These are phyloP conservation scores for Drosophila elegans DNA, from an alignment of 1,140 invertebrate species.

Conservation along the genomic window DNA sequence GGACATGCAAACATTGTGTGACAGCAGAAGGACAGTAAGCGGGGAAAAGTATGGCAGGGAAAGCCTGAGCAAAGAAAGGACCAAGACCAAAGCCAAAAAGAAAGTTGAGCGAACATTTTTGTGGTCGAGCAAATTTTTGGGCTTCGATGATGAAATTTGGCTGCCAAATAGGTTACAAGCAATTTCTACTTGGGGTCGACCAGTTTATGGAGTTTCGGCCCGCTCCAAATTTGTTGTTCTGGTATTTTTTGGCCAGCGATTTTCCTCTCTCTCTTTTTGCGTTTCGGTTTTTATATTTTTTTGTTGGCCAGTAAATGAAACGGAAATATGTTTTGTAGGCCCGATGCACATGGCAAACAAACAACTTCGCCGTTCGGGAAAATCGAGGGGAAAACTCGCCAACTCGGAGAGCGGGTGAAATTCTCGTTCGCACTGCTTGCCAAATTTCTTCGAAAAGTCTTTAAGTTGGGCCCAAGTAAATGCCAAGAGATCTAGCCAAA, in stretches of 20 bases:
- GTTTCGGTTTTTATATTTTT: constrained; percentile 20
- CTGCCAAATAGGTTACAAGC: constrained; percentile 82
- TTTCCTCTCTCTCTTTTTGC: constrained; percentile 49
- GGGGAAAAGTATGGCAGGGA: constrained; percentile 1
- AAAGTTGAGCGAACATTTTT: constrained; percentile 79
- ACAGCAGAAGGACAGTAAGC: constrained; percentile 41
- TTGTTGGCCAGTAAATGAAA: constrained; percentile 79
- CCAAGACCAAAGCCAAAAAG: constrained; percentile 66
- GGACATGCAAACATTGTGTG: constrained; percentile 50
- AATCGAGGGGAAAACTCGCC: constrained; percentile 24
- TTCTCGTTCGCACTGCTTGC: constrained; percentile 8
- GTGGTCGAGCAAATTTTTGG: constrained; percentile 81
- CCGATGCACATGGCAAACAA: constrained; percentile 60
- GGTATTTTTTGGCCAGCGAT: constrained; percentile 65
- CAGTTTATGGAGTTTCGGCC: constrained; percentile 71
- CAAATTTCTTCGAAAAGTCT: constrained; percentile 42
- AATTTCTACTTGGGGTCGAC: constrained; percentile 77
- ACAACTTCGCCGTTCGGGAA: constrained; percentile 15
- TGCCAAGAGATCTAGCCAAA: constrained; percentile 24
- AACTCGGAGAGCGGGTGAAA: constrained; percentile 24
- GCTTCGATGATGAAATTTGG: constrained; percentile 81
- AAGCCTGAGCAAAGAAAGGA: constrained; percentile 13
- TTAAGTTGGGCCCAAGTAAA: constrained; percentile 36
- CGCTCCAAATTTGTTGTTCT: constrained; percentile 44
- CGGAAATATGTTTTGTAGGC: constrained; percentile 81